Evolutionary conservation across 2,113 vertebrate genomes (phyloP).

Genomic region (Regulus satrapa): DNA sequence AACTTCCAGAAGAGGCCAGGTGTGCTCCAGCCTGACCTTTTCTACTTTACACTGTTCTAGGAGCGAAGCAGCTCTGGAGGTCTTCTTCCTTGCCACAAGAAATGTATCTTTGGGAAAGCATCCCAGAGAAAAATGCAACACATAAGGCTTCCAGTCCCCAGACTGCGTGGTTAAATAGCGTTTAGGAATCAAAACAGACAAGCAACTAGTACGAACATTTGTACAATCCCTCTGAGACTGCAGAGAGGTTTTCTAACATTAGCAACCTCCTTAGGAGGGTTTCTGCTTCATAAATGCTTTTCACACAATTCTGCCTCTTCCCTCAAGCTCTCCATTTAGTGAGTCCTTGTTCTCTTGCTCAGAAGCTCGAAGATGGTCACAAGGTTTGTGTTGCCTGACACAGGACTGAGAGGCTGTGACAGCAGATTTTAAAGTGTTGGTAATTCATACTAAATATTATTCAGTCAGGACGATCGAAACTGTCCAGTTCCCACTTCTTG

Average conservation of each 20-base stretch:
- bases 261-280: slow-evolving; percentile 18
- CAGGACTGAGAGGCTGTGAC: not conserved
- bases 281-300: slow-evolving; percentile 14
- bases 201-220: slow-evolving; percentile 14
- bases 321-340: not conserved
- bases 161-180: not conserved
- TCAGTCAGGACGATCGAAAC: not conserved
- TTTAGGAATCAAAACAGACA: slow-evolving; percentile 50
- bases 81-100: not conserved
- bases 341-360: not conserved
- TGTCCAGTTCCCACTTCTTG: not conserved
- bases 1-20: not conserved
- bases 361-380: not conserved
- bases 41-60: not conserved
- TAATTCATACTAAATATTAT: not conserved
- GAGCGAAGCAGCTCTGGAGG: not conserved
- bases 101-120: not conserved
- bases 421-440: not conserved
- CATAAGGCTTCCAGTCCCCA: not conserved
- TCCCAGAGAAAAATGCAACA: not conserved
- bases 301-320: not conserved
- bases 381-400: not conserved
- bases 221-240: not conserved
- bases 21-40: not conserved
- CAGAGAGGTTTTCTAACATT: slow-evolving; percentile 25